Evolutionary conservation across 2,797 vertebrate species (phyloP).

Genomic region (Rhinogobio ventralis): DNA sequence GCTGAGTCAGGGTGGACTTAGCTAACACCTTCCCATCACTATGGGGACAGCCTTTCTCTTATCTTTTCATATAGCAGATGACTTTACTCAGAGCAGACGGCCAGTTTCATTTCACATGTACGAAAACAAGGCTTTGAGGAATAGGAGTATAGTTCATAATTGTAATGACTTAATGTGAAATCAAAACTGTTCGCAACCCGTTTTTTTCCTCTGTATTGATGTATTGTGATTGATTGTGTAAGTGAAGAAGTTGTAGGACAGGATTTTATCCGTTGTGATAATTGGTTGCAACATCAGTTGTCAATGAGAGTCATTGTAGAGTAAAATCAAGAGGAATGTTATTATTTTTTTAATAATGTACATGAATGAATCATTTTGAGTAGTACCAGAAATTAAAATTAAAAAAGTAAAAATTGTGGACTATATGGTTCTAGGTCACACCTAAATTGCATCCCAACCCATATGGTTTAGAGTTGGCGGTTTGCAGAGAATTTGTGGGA

Average conservation of each 20-base stretch:
- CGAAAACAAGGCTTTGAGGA: not conserved
- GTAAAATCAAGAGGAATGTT: not conserved
- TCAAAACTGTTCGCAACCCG: not conserved
- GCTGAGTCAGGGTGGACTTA: conserved; percentile 39
- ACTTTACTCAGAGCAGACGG: not conserved
- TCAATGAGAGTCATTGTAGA: not conserved
- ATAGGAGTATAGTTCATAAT: not conserved
- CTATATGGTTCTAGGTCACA: no score
- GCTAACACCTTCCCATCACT: conserved; percentile 4
- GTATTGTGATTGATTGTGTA: not conserved
- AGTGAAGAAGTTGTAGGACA: not conserved
- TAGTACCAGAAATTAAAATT: not conserved
- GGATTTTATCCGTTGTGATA: not conserved
- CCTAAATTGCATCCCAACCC: not conserved
- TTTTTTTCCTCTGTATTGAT: not conserved
- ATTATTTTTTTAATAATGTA: not conserved
- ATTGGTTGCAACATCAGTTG: not conserved
- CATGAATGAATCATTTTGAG: not conserved
- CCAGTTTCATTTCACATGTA: not conserved
- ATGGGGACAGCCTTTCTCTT: conserved; percentile 5
- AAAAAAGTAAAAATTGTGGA: not conserved
- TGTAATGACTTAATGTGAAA: not conserved
- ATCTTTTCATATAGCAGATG: not conserved
- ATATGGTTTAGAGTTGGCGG: not conserved
- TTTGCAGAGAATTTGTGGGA: not conserved